These are phyloP conservation scores for Zoroaster sp. DNA, from an alignment of 53 echinoderm and acorn worm genomes.

Conservation along the genomic window DNA sequence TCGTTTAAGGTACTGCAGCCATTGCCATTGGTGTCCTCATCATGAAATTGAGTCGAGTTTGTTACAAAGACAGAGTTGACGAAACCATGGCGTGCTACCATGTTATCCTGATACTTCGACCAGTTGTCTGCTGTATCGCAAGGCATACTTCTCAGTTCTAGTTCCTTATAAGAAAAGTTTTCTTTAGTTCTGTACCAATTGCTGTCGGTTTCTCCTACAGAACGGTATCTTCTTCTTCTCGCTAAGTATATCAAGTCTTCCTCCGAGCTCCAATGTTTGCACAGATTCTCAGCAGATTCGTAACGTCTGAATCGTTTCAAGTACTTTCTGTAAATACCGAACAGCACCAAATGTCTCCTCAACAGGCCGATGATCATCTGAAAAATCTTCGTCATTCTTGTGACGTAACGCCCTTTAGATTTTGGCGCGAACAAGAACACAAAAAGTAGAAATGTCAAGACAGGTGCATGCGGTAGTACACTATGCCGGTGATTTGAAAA, in stretches of 20 bases:
- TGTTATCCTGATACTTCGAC: constrained; percentile 16
- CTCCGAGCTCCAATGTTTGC: constrained; percentile 9
- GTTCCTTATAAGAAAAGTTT: background rate
- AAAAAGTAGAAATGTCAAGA: background rate
- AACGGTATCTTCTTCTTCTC: constrained; percentile 68
- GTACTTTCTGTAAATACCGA: constrained; percentile 73
- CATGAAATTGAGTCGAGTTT: background rate
- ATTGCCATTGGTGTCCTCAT: background rate
- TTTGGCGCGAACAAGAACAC: constrained; percentile 1
- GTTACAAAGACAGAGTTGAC: constrained; percentile 9
- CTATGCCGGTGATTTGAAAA: too few relatives aligned
- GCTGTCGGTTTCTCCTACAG: constrained; percentile 53
- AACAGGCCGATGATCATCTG: constrained; percentile 74
- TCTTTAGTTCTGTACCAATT: constrained; percentile 41
- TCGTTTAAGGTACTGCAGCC: background rate
- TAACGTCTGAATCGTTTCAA: constrained; percentile 63
- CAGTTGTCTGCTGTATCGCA: constrained; percentile 37
- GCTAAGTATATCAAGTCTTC: constrained; percentile 7
- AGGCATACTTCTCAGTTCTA: constrained; percentile 33
- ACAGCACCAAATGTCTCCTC: constrained; percentile 70
- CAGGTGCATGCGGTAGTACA: background rate
- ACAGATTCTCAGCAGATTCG: constrained; percentile 69
- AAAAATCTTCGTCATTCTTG: constrained; percentile 94
- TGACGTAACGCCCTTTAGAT: constrained; percentile 22
- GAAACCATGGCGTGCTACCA: background rate